Conservation (phyloP, 2,797 vertebrate species). For the Meda fulgida region DNA sequence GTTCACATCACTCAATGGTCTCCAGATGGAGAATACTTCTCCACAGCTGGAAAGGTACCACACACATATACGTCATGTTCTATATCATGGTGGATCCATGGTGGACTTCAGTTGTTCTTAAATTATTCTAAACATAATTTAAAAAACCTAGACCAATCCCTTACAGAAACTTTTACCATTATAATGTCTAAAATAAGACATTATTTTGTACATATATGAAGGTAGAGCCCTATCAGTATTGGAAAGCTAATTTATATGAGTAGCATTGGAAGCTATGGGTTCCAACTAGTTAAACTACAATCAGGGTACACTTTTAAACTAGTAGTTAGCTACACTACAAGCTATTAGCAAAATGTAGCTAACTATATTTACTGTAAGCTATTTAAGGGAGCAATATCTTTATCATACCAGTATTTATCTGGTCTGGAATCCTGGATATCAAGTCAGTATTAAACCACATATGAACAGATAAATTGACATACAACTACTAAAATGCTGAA, state of each 20-base stretch:
- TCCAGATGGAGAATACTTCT: constrained; percentile 97
- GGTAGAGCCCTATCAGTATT: neutral
- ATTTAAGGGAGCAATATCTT: neutral
- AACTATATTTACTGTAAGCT: neutral
- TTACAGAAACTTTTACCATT: neutral
- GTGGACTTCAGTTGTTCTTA: neutral
- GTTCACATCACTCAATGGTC: constrained; percentile 95
- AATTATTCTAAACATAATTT: neutral
- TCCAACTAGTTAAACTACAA: neutral
- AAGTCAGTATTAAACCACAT: neutral
- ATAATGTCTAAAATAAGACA: neutral
- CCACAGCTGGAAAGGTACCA: constrained; percentile 93
- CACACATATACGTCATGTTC: neutral
- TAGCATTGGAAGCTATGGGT: neutral
- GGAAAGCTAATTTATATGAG: neutral
- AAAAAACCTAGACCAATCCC: neutral
- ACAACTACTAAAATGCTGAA: neutral
- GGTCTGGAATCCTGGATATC: neutral
- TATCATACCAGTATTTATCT: neutral
- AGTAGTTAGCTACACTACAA: neutral
- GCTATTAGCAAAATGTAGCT: neutral
- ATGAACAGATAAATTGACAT: neutral
- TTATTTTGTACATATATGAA: neutral
- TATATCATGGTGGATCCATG: neutral
- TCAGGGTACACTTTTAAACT: neutral